Percentiles rank a stretch among this genome's conserved stretches.
Conservation (phyloP, 1,140 invertebrate genomes). For the Diabrotica virgifera region DNA sequence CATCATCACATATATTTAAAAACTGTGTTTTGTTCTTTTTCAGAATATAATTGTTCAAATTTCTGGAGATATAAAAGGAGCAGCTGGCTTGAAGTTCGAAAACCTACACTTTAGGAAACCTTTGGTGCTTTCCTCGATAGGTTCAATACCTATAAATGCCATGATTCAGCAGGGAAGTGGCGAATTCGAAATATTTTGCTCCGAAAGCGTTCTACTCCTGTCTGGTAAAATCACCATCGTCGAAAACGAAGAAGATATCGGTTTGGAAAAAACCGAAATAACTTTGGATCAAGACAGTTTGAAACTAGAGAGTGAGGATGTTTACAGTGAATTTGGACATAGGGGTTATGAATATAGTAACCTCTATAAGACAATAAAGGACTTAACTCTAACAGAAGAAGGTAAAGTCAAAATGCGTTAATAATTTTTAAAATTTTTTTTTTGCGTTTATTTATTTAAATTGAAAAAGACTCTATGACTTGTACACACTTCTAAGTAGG, state of each 20-base stretch:
- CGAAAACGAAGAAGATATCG: constrained; percentile 48
- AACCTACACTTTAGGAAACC: constrained; percentile 81
- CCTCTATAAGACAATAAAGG: constrained; percentile 39
- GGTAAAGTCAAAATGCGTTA: constrained; percentile 21
- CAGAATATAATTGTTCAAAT: constrained; percentile 16
- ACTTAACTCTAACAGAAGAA: constrained; percentile 34
- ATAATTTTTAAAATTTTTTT: background rate
- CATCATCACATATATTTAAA: too few relatives aligned
- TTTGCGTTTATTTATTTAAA: too few relatives aligned
- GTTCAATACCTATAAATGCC: constrained; percentile 70
- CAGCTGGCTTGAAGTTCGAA: constrained; percentile 70
- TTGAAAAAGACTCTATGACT: too few relatives aligned
- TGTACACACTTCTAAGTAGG: too few relatives aligned
- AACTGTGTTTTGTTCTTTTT: constrained; percentile 5
- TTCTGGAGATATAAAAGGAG: constrained; percentile 22
- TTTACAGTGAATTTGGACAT: constrained; percentile 90
- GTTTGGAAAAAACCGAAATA: constrained; percentile 42
- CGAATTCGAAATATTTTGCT: constrained; percentile 82
- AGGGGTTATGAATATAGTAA: constrained; percentile 83
- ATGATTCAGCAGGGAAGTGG: constrained; percentile 84
- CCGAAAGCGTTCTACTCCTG: constrained; percentile 66
- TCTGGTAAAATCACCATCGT: constrained; percentile 66
- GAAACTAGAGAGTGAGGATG: constrained; percentile 62
- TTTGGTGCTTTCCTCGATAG: constrained; percentile 74
- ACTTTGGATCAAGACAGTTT: constrained; percentile 50